phyloP scores from a whole-genome alignment of 2,888 invertebrate genomes.

The Celastrina argiolus region DNA sequence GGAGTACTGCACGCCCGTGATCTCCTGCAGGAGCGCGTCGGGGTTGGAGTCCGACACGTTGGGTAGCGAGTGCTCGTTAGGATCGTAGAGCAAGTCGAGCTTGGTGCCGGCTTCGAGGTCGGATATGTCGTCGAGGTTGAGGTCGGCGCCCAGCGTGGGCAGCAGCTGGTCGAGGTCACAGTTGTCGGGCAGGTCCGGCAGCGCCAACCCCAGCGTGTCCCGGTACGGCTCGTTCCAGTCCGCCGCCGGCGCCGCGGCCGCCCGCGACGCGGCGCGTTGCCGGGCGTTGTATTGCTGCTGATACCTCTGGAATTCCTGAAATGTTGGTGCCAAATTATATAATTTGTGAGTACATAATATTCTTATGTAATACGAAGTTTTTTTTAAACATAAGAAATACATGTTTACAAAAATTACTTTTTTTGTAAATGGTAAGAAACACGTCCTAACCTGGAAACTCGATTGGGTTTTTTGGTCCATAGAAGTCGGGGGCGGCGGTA shows the following conservation, averaged over 20 bases:
- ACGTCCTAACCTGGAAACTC: slow-evolving; percentile 69
- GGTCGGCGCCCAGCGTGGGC: slow-evolving; percentile 79
- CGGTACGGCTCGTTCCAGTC: slow-evolving; percentile 73
- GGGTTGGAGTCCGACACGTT: slow-evolving; percentile 40
- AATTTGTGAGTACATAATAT: too few relatives aligned
- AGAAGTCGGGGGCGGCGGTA: slow-evolving; percentile 68
- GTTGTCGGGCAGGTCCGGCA: slow-evolving; percentile 66
- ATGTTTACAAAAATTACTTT: too few relatives aligned
- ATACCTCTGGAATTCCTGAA: slow-evolving; percentile 79
- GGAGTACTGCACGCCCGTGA: slow-evolving; percentile 49
- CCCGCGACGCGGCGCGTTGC: slow-evolving; percentile 69
- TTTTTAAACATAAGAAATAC: too few relatives aligned
- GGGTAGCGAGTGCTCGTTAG: slow-evolving; percentile 33
- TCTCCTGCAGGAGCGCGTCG: slow-evolving; percentile 47
- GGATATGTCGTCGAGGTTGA: slow-evolving; percentile 73
- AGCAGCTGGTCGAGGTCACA: slow-evolving; percentile 82
- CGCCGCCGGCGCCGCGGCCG: slow-evolving; percentile 53
- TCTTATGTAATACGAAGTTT: too few relatives aligned
- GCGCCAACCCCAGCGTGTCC: slow-evolving; percentile 57
- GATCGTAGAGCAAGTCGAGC: slow-evolving; percentile 57
- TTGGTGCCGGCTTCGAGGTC: slow-evolving; percentile 62
- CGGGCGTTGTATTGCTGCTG: slow-evolving; percentile 81
- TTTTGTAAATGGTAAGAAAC: neutral
- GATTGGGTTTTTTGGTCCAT: slow-evolving; percentile 81
- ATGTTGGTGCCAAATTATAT: neutral